Percentiles rank a stretch among this genome's conserved stretches.
phyloP scores from a whole-genome alignment of 2,797 vertebrate species.

The Melopsittacus undulatus region DNA sequence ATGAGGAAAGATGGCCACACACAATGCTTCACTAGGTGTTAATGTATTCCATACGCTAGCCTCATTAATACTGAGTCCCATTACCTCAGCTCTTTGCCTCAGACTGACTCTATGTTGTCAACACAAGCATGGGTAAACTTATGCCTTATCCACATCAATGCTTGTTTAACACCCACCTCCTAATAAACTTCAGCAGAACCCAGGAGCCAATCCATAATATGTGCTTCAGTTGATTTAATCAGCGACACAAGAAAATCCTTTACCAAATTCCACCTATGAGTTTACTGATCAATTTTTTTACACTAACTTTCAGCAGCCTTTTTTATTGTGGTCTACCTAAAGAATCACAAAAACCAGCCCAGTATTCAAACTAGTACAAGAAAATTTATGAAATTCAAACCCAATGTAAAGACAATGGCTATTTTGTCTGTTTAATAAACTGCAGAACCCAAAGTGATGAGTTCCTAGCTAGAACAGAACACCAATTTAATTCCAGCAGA shows the following conservation, averaged over 20 bases:
- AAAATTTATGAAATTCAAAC: neutral
- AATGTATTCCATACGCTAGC: neutral
- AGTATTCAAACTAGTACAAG: neutral
- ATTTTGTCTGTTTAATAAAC: neutral
- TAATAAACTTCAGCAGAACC: neutral
- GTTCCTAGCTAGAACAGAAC: neutral
- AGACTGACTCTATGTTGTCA: neutral
- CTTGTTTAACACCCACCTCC: neutral
- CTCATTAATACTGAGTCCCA: neutral
- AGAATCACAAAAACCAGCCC: neutral
- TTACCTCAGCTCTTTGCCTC: neutral
- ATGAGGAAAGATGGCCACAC: neutral
- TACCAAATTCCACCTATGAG: neutral
- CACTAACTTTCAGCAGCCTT: neutral
- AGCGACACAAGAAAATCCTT: neutral
- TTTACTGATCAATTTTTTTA: neutral
- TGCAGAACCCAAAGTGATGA: neutral
- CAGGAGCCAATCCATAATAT: neutral
- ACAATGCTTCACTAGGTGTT: neutral
- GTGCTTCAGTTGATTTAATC: neutral
- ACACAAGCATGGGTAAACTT: neutral
- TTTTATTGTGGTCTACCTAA: neutral
- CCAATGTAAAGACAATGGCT: neutral
- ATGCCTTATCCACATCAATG: neutral
- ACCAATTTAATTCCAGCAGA: neutral